Percentiles rank a stretch among this genome's conserved stretches.
These are phyloP conservation scores for Apodemus agrarius DNA, from an alignment of 2,797 vertebrate genomes.

Conservation along the genomic window DNA sequence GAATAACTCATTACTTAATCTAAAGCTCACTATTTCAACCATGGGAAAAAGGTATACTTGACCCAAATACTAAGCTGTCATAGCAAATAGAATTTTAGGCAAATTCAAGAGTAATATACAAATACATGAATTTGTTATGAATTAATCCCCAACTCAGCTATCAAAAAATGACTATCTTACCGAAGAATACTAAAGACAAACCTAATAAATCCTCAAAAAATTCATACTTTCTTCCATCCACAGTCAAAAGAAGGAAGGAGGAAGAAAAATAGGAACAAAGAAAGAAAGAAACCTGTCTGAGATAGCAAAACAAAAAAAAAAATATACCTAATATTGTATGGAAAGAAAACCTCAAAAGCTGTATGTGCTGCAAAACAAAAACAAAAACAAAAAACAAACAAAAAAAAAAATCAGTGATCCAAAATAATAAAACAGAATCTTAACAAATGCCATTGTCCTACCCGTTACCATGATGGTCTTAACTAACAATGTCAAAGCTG, in stretches of 20 bases:
- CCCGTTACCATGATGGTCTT: slow-evolving; percentile 96
- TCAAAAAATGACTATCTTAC: slow-evolving; percentile 71
- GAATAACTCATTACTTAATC: slow-evolving; percentile 65
- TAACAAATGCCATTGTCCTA: slow-evolving; percentile 92
- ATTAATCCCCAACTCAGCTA: slow-evolving; percentile 81
- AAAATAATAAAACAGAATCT: slow-evolving; percentile 88
- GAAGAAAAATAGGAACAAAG: neutral
- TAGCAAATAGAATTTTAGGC: slow-evolving; percentile 71
- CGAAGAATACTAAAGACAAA: slow-evolving; percentile 66
- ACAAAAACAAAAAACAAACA: slow-evolving; percentile 80
- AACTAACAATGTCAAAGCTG: slow-evolving; percentile 82
- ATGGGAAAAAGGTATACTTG: slow-evolving; percentile 70
- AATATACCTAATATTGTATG: slow-evolving; percentile 85
- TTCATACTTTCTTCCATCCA: slow-evolving; percentile 95
- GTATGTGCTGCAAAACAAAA: slow-evolving; percentile 94
- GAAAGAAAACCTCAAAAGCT: slow-evolving; percentile 87
- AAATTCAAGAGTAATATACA: slow-evolving; percentile 78
- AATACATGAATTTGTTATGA: slow-evolving; percentile 85
- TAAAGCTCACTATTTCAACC: slow-evolving; percentile 73
- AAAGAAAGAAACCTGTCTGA: slow-evolving; percentile 92
- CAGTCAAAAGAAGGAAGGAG: slow-evolving; percentile 86
- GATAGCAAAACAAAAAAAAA: slow-evolving; percentile 87
- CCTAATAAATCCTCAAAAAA: slow-evolving; percentile 77
- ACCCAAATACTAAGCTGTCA: slow-evolving; percentile 58
- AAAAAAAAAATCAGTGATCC: slow-evolving; percentile 83